A percentile compares a stretch with the other conserved stretches of the same genome.
phyloP scores from a whole-genome alignment of 2,888 invertebrate genomes.

The Andrena hattorfiana region DNA sequence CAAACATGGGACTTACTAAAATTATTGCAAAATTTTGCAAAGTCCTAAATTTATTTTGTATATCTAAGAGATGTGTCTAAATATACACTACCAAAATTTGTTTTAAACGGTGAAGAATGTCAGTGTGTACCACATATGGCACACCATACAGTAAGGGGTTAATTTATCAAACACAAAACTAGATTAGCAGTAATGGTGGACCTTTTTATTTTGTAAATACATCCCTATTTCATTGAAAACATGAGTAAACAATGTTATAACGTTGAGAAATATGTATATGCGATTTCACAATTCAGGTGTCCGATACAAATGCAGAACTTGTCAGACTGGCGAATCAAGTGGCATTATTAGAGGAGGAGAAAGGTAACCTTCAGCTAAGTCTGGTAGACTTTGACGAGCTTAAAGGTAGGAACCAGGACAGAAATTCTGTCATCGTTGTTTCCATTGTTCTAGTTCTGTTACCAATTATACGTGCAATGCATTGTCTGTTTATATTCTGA shows the following conservation, averaged over 20 bases:
- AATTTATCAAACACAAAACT: too few species aligned
- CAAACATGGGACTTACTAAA: too few species aligned
- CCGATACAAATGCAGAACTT: slow-evolving; percentile 89
- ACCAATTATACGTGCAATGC: slow-evolving; percentile 59
- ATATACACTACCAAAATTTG: too few species aligned
- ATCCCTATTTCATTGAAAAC: background rate
- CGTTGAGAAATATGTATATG: slow-evolving; percentile 77
- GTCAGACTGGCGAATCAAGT: slow-evolving; percentile 90
- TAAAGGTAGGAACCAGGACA: slow-evolving; percentile 87
- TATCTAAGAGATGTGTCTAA: too few species aligned
- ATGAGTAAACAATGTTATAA: background rate
- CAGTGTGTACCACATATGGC: too few species aligned
- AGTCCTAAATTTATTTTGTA: too few species aligned
- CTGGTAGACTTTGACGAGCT: slow-evolving; percentile 92
- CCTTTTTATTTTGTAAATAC: too few species aligned
- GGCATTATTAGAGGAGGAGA: slow-evolving; percentile 95
- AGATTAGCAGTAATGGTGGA: too few species aligned
- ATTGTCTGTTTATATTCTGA: slow-evolving; percentile 59
- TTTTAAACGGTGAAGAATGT: too few species aligned
- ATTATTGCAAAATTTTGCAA: too few species aligned
- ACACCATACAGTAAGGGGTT: too few species aligned
- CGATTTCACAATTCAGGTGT: slow-evolving; percentile 86
- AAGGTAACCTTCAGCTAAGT: slow-evolving; percentile 95
- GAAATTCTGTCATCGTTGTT: slow-evolving; percentile 69
- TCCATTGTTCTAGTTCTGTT: slow-evolving; percentile 66